Conservation (phyloP, 2,113 vertebrate species). For the Ptilorrhoa leucosticta region DNA sequence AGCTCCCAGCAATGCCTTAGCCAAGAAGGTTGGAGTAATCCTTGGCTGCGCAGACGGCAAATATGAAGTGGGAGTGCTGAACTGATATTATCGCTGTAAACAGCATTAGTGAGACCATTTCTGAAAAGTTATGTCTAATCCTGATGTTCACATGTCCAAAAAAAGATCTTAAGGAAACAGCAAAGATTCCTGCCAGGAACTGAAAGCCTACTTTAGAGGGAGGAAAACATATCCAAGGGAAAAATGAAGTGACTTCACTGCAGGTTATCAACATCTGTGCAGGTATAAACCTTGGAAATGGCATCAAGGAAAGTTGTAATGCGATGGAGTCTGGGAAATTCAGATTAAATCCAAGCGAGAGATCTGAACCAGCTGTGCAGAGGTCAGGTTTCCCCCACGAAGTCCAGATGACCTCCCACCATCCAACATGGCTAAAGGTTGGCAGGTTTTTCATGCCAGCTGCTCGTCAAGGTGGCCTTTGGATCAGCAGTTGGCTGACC, state of each 20-base stretch:
- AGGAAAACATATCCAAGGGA: not conserved
- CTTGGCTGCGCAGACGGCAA: not conserved
- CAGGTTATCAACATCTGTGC: not conserved
- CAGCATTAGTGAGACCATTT: slow-evolving; percentile 24
- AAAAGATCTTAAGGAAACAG: not conserved
- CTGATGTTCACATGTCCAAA: not conserved
- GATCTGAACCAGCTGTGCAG: not conserved
- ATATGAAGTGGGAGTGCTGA: slow-evolving; percentile 28
- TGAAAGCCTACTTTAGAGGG: not conserved
- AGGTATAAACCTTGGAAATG: not conserved
- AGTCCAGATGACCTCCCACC: not conserved
- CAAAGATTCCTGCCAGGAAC: not conserved
- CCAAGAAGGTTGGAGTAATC: slow-evolving; percentile 44
- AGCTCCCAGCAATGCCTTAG: not conserved
- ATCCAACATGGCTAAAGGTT: not conserved
- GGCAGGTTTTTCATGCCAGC: not conserved
- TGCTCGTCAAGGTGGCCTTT: not conserved
- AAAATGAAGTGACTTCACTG: not conserved
- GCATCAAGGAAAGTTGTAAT: not conserved
- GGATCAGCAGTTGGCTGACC: not conserved
- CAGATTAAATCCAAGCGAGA: not conserved
- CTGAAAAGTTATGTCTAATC: slow-evolving; percentile 34
- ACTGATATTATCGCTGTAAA: slow-evolving; percentile 34
- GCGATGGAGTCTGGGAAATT: not conserved
- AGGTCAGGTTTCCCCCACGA: not conserved